Percentiles rank a stretch among this genome's conserved stretches.
Conservation (phyloP, 1,140 invertebrate genomes). For the Pogonus chalceus region DNA sequence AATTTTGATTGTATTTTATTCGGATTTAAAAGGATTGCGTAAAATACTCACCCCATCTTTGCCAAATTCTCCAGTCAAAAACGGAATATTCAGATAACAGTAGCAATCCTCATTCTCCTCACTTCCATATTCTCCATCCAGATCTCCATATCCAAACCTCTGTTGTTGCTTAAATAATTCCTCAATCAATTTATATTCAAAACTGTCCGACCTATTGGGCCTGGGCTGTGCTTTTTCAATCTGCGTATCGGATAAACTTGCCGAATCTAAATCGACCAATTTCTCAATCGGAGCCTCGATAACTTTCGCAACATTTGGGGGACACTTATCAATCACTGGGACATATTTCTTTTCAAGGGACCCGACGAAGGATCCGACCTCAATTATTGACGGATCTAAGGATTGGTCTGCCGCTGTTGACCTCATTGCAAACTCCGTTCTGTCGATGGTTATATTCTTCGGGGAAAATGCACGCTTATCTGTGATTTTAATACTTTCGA, state of each 20-base stretch:
- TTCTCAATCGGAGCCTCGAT: constrained; percentile 23
- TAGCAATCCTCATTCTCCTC: no score
- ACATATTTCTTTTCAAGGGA: constrained; percentile 39
- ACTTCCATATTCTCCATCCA: no score
- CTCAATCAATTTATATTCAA: constrained; percentile 22
- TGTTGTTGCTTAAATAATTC: constrained; percentile 26
- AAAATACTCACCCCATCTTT: no score
- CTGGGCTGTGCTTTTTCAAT: not conserved
- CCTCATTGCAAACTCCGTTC: constrained; percentile 19
- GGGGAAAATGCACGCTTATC: constrained; percentile 33
- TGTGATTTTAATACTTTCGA: constrained; percentile 28
- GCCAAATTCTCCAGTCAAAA: no score
- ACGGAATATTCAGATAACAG: no score
- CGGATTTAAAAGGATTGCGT: no score
- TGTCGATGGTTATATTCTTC: constrained; percentile 10
- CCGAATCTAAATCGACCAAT: constrained; percentile 29
- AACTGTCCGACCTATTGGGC: constrained; percentile 31
- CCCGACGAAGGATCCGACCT: constrained; percentile 40
- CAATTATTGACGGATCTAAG: constrained; percentile 37
- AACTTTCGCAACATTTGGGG: constrained; percentile 27
- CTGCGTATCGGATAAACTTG: constrained; percentile 29
- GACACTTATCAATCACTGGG: constrained; percentile 31
- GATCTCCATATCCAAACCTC: not conserved
- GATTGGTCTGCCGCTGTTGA: constrained; percentile 35
- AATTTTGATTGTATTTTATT: no score